phyloP scores from a whole-genome alignment of 2,888 invertebrate species.

The Campaea margaritaria region DNA sequence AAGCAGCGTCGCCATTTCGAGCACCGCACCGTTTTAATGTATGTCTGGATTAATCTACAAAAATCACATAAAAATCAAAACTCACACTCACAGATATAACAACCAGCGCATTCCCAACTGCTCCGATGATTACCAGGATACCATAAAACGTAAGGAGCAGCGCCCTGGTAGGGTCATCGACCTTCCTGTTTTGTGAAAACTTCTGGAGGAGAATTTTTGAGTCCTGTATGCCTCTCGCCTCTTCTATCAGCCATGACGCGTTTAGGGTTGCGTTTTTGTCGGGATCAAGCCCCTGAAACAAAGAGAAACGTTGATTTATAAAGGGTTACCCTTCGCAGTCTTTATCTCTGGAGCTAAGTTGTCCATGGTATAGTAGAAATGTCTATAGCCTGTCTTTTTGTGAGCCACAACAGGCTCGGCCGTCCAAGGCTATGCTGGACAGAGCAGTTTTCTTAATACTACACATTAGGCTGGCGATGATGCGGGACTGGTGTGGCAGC shows the following conservation, averaged over 20 bases:
- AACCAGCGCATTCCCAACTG: constrained; percentile 94
- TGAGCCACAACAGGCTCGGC: no score
- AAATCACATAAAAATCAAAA: neutral
- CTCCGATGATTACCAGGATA: constrained; percentile 91
- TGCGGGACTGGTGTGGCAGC: no score
- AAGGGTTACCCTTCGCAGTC: no score
- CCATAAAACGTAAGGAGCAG: constrained; percentile 89
- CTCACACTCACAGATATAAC: constrained; percentile 86
- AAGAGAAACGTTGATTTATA: constrained; percentile 34
- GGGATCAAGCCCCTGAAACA: constrained; percentile 73
- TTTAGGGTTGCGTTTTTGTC: constrained; percentile 73
- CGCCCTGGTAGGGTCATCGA: constrained; percentile 89
- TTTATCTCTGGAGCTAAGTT: no score
- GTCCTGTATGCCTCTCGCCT: constrained; percentile 71
- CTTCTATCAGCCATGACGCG: constrained; percentile 78
- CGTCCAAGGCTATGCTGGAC: no score
- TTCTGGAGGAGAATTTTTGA: constrained; percentile 83
- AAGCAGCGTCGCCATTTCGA: no score
- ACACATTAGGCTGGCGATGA: no score
- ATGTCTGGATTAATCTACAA: no score
- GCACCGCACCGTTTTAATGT: no score
- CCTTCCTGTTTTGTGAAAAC: constrained; percentile 88
- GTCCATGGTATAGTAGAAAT: no score
- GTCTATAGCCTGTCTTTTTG: no score
- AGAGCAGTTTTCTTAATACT: no score